Conservation (phyloP, 2,113 vertebrate species). For the Datnioides undecimradiatus region DNA sequence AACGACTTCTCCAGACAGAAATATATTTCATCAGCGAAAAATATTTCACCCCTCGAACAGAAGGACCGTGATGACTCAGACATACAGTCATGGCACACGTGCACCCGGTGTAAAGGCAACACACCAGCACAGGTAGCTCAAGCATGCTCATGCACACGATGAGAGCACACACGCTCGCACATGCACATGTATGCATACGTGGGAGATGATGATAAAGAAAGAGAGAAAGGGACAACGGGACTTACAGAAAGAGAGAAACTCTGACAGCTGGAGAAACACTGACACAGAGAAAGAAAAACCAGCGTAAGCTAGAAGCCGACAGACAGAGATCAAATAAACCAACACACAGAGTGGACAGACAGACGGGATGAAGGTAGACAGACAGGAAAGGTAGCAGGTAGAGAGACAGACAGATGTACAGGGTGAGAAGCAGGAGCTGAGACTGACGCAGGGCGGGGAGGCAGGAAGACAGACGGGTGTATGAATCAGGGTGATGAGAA, state of each 20-base stretch:
- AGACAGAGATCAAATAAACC: constrained; percentile 50
- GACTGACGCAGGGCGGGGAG: too few relatives aligned
- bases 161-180: neutral
- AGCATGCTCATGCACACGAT: constrained; percentile 54
- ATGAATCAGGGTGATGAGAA: constrained; percentile 35
- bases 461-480: neutral
- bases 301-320: constrained; percentile 63
- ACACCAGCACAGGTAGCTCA: constrained; percentile 3
- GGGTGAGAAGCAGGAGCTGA: constrained; percentile 5
- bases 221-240: constrained; percentile 64
- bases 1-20: constrained; percentile 41
- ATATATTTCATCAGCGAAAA: constrained; percentile 58
- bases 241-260: constrained; percentile 83
- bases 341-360: neutral
- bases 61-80: constrained; percentile 50
- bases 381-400: too few relatives aligned
- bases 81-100: constrained; percentile 19
- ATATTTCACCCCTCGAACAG: constrained; percentile 61
- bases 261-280: constrained; percentile 84
- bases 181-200: constrained; percentile 5
- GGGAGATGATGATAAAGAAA: constrained; percentile 27
- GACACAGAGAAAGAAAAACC: constrained; percentile 70
- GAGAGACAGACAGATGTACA: constrained; percentile 24
- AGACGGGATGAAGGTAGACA: constrained; percentile 21
- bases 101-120: constrained; percentile 27